Evolutionary conservation across 2,888 invertebrate genomes (phyloP), one percentile per base, ranked within the genome.

Genomic region (Podabrus alpinus): DNA sequence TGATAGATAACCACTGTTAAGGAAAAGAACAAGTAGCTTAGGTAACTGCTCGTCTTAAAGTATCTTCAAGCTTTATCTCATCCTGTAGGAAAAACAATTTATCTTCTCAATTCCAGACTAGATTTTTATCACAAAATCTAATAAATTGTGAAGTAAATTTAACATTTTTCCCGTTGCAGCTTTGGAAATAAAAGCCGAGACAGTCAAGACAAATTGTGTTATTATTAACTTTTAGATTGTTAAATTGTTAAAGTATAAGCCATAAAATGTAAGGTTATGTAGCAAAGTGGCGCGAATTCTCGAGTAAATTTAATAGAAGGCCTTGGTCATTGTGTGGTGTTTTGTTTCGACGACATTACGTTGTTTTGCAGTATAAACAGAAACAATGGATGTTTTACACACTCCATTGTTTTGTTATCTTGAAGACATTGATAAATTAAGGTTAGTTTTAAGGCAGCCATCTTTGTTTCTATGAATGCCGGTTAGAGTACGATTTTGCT

Each of bases 401-500:
- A 85, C 86, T 84, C 87, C 85, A 87, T 87, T 87, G 87, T 87
- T 86, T 85, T 86, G 85, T 87, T 87, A 87, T 87, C 87, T 87
- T 87, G 85, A 87, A 87, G 87, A 87, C 87, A 87, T 87, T 87
- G 87, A 87, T 87, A 87, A 87, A 87, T 87, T 87, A 86, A 87
- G 87, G 87, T 86, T 87, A 87, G 86, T 87, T 87, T 86, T 86
- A 87, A 86, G 86, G 86, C 87, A 85, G 86, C 86, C 86, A 86
- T 86, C 86, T 86, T 86, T 86, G 86, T 86, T 85, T 82, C 80
- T 71, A 64, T 67, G 74, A 76, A 70, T 75, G 75, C 69, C 72
- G 59, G 29, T 25, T 64, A 21, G 19, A 19, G 17, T 64, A 64
- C 62, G 62, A 64, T 64, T 64, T 45, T 45, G 21, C 19, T 21